Percentiles rank a stretch among this genome's conserved stretches.
phyloP scores from a whole-genome alignment of 2,888 invertebrate species.

The Micoletzkya japonica region DNA sequence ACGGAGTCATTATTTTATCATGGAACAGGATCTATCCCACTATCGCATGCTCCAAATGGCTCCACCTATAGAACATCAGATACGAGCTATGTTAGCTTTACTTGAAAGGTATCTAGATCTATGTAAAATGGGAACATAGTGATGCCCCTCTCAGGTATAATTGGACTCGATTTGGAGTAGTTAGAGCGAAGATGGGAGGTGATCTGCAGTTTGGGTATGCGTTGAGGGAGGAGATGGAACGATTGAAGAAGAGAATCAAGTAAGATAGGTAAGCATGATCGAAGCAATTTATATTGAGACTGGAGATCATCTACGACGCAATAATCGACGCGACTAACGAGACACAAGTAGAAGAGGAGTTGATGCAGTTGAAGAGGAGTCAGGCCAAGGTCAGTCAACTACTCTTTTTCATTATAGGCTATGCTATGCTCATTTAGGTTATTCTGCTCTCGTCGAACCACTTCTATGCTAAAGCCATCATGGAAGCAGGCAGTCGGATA shows the following conservation, averaged over 20 bases:
- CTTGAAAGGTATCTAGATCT: constrained; percentile 78
- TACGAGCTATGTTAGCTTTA: constrained; percentile 91
- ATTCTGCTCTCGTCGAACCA: constrained; percentile 79
- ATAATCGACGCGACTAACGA: constrained; percentile 47
- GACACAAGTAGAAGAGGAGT: constrained; percentile 38
- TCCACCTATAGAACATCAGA: constrained; percentile 93
- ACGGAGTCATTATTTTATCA: no score
- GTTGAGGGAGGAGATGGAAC: constrained; percentile 49
- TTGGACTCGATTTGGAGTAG: constrained; percentile 61
- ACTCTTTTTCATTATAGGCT: constrained; percentile 68
- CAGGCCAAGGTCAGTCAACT: constrained; percentile 38
- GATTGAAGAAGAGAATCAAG: constrained; percentile 31
- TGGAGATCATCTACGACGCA: constrained; percentile 56
- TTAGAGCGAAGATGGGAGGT: constrained; percentile 59
- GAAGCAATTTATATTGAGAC: constrained; percentile 33
- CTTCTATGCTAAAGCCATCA: constrained; percentile 53
- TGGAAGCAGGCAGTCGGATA: constrained; percentile 78
- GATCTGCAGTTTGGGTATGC: constrained; percentile 38
- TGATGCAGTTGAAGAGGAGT: constrained; percentile 42
- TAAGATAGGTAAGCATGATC: not conserved
- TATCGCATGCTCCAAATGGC: constrained; percentile 78
- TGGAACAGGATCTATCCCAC: constrained; percentile 44
- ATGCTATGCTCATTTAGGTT: constrained; percentile 75
- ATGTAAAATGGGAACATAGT: not conserved
- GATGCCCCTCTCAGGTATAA: constrained; percentile 75